A percentile compares a stretch with the other conserved stretches of the same genome.
These are phyloP conservation scores for Vireo griseus DNA, from an alignment of 2,797 vertebrate species.

Conservation along the genomic window DNA sequence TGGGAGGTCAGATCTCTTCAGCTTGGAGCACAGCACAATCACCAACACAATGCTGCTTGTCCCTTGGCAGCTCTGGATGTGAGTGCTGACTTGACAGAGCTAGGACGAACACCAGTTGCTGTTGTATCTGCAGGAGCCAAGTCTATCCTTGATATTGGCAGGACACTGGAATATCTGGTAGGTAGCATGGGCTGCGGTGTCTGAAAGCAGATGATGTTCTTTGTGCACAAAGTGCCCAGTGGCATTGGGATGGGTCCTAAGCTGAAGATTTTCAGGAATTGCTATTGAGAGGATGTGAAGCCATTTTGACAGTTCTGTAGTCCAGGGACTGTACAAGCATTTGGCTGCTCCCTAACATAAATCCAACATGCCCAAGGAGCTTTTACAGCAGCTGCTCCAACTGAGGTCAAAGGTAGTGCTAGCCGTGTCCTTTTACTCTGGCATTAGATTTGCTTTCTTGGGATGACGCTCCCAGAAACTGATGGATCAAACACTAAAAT, in stretches of 20 bases:
- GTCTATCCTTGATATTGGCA: slow-evolving; percentile 89
- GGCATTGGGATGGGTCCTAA: neutral
- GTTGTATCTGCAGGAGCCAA: slow-evolving; percentile 89
- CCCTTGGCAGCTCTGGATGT: slow-evolving; percentile 83
- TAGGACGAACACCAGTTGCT: slow-evolving; percentile 86
- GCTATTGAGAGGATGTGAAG: neutral
- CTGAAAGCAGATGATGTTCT: neutral
- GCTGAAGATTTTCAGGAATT: neutral
- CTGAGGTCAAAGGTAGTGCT: neutral
- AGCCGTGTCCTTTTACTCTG: neutral
- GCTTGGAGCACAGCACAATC: neutral
- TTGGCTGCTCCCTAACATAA: neutral
- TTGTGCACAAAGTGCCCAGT: neutral
- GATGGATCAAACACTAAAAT: neutral
- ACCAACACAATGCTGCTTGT: neutral
- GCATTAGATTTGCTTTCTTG: neutral
- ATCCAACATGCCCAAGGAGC: neutral
- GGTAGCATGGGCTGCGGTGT: slow-evolving; percentile 7
- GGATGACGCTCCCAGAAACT: neutral
- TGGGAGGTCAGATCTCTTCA: neutral
- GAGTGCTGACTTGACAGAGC: slow-evolving; percentile 89
- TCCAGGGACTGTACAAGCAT: neutral
- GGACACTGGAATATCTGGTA: slow-evolving; percentile 90
- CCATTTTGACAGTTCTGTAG: neutral
- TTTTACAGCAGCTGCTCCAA: neutral